Base-by-base conservation (phyloP, 2,888 invertebrate species). In the Phragmatobia fuliginosa region DNA sequence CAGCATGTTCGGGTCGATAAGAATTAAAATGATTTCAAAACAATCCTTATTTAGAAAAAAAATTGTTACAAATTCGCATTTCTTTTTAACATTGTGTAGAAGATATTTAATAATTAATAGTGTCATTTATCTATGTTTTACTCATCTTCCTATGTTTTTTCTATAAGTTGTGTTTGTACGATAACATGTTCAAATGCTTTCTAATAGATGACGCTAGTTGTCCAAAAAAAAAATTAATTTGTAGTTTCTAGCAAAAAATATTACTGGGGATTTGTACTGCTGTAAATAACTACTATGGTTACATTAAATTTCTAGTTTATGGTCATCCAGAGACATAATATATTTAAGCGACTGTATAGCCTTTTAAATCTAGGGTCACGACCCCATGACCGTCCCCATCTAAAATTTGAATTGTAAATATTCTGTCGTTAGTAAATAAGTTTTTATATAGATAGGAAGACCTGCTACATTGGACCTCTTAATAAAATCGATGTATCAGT, bases 191-290 rank as follows among this genome's bases (percentile, higher is more conserved):
- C 73, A 73, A 78, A 83, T 86, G 76, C 78, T 87, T 86, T 74
- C 84, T 84, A 84, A 85, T 76, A 90, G 90, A 87, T 89, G 90
- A 82, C 90, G 83, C 79, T 87, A 81, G 74, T 76, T 58, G 74
- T 75, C 52, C 49, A 31, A 14, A n/a, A 58, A 18, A 49, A 58
- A 10, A 21, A 14, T n/a, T n/a, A 38, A 36, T 56, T 65, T n/a
- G 7, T 18, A 41, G 32, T 2, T n/a, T 31, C 11, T 33, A n/a
- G 11, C 6, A 11, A 21, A 41, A 38, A 41, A 62, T 38, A 49
- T 21, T 49, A 49, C 45, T 0, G n/a, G 21, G 21, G 8, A n/a
- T 49, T 49, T 49, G 1, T 49, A 49, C n/a, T n/a, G 21, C 21
- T 49, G 0, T 5, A 41, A 41, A 18, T 41, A 38, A 38, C 11